These are phyloP conservation scores for Orthonychiurus folsomi DNA, from an alignment of 2,888 invertebrate species.

Conservation along the genomic window DNA sequence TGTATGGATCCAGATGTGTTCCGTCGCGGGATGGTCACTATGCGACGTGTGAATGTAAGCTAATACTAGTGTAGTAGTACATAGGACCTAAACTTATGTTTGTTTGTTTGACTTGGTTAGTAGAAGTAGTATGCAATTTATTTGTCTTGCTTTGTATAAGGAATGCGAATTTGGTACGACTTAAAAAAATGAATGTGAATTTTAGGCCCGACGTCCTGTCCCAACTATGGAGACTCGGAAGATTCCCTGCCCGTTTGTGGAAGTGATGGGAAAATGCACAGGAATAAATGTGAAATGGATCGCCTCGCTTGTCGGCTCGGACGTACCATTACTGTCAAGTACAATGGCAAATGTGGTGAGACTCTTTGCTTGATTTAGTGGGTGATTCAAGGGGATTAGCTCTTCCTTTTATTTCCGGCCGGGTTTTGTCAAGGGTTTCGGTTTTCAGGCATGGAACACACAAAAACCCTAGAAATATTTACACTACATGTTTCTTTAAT, in stretches of 20 bases:
- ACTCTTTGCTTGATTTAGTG: slow-evolving; percentile 22
- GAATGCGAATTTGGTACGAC: too few relatives aligned
- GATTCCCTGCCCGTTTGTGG: slow-evolving; percentile 69
- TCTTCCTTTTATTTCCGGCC: neutral
- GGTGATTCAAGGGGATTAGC: neutral
- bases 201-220: slow-evolving; percentile 61
- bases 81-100: too few relatives aligned
- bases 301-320: slow-evolving; percentile 65
- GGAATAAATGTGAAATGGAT: slow-evolving; percentile 74
- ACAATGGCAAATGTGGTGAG: slow-evolving; percentile 80
- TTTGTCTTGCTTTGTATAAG: too few relatives aligned
- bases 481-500: too few relatives aligned
- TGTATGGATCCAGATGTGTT: slow-evolving; percentile 60
- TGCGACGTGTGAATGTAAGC: slow-evolving; percentile 39
- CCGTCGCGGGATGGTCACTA: slow-evolving; percentile 34
- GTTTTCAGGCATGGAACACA: too few relatives aligned
- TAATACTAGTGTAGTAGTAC: too few relatives aligned
- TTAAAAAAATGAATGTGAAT: too few relatives aligned
- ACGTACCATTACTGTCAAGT: slow-evolving; percentile 68
- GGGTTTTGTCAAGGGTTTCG: neutral
- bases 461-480: too few relatives aligned
- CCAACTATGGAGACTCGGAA: slow-evolving; percentile 72
- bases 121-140: too few relatives aligned
- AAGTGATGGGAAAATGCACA: slow-evolving; percentile 49
- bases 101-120: too few relatives aligned